These are phyloP conservation scores for Nemapogon koenigi DNA, from an alignment of 2,888 invertebrate species.

Conservation along the genomic window DNA sequence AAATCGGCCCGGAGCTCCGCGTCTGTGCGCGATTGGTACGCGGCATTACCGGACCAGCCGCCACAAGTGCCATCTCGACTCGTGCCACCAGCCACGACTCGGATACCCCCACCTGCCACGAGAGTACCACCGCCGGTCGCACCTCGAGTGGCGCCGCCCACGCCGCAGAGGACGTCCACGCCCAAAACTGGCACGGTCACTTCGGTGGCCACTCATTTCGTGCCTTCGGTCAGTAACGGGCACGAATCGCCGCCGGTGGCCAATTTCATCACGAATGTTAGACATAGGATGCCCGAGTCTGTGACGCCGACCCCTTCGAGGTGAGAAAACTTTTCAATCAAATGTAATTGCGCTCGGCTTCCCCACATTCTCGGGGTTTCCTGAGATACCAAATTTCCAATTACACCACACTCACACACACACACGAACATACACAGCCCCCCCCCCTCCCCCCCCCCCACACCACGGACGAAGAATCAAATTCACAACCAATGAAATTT, in stretches of 20 bases:
- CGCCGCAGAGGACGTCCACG: slow-evolving; percentile 34
- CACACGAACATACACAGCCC: no score
- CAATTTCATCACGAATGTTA: slow-evolving; percentile 43
- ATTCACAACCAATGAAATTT: no score
- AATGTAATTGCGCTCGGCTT: no score
- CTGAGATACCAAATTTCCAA: no score
- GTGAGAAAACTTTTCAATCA: slow-evolving; percentile 24
- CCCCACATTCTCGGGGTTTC: no score
- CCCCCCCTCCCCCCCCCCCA: no score
- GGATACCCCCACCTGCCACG: neutral
- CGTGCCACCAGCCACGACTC: slow-evolving; percentile 7
- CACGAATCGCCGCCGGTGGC: slow-evolving; percentile 34
- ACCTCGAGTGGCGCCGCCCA: slow-evolving; percentile 12
- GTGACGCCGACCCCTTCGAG: slow-evolving; percentile 47
- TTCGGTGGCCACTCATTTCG: slow-evolving; percentile 10
- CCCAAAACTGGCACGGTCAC: slow-evolving; percentile 18
- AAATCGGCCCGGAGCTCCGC: slow-evolving; percentile 74
- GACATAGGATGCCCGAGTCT: slow-evolving; percentile 47
- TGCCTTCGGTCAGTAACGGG: slow-evolving; percentile 21
- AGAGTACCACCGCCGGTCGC: slow-evolving; percentile 16
- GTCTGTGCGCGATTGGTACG: slow-evolving; percentile 87
- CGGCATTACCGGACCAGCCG: slow-evolving; percentile 56
- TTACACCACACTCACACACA: no score
- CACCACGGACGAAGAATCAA: no score
- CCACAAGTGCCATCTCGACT: slow-evolving; percentile 24